Base-by-base conservation (phyloP, 2,888 invertebrate genomes). In the Drosophila neotestacea region DNA sequence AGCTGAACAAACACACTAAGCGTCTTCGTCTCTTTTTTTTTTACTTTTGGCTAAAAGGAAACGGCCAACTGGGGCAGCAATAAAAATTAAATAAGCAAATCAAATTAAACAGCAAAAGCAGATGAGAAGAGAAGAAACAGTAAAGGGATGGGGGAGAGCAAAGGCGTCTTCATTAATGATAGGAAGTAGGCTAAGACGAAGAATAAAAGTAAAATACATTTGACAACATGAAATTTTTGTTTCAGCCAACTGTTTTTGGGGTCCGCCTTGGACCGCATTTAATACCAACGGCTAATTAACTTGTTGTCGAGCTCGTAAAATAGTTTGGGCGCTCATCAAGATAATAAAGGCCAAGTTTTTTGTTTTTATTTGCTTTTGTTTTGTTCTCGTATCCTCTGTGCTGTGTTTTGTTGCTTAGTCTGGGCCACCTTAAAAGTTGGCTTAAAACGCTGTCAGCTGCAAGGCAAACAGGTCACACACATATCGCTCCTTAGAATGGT, bases 261-360 rank as follows among this genome's bases (percentile, higher is more conserved):
- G 41, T 62, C 60, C 68, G 77, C 60, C 59, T 52, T 59, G 68
- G 67, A 62, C 69, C 71, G 77, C 85, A 69, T 81, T 16, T 88
- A 87, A 88, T 81, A 66, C 80, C 80, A 71, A 78, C 72, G 85
- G 79, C 87, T 87, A 88, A 88, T 88, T 88, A 88, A 88, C 85
- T 88, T 85, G 87, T 85, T 88, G 88, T 81, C 82, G 82, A 86
- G 86, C 81, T 85, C 86, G 81, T 86, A 84, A 88, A 87, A 88
- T 86, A 85, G 88, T 86, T 84, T 82, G 86, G 77, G 27, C 84
- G 84, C 84, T 81, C 84, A 84, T 84, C 84, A 86, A 84, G 84
- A 84, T 84, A 84, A 79, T 79, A 79, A 83, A 82, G 73, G 73
- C 76, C 73, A 73, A 28, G 13, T 60, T 55, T 66, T 60, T 66